These are phyloP conservation scores for Smutsia gigantea DNA, from an alignment of 2,797 vertebrate species.

Conservation along the genomic window DNA sequence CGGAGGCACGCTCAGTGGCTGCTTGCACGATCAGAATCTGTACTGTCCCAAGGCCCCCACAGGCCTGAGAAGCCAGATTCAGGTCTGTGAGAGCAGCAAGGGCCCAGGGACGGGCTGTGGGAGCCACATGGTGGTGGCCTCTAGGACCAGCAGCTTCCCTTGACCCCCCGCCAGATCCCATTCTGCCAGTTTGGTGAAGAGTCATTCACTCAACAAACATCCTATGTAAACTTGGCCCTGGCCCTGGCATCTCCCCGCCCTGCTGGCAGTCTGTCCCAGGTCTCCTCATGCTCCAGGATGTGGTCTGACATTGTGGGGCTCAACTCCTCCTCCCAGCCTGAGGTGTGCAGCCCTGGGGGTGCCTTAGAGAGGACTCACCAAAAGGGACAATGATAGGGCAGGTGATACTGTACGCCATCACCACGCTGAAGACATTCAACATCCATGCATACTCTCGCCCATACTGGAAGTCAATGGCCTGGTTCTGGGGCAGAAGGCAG, in stretches of 20 bases:
- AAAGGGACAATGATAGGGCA: constrained; percentile 98
- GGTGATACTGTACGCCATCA: constrained; percentile 97
- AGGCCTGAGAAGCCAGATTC: not conserved
- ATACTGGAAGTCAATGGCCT: constrained; percentile 97
- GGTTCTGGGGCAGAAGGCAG: constrained; percentile 87
- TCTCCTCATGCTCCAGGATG: not conserved
- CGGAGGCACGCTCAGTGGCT: rapidly evolving
- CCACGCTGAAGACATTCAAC: constrained; percentile 96
- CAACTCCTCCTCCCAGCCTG: not conserved
- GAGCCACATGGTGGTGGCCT: rapidly evolving
- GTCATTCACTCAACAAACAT: not conserved
- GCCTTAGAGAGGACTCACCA: constrained; percentile 88
- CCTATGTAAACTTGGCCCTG: too few species aligned
- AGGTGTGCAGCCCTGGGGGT: not conserved
- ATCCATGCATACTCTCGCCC: constrained; percentile 98
- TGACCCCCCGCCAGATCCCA: not conserved
- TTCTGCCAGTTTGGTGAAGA: not conserved
- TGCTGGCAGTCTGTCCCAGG: not conserved
- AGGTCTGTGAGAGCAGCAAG: not conserved
- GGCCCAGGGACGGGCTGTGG: not conserved
- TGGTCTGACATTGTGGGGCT: not conserved
- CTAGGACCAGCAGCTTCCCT: not conserved
- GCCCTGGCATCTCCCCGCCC: not conserved
- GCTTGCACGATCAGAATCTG: rapidly evolving
- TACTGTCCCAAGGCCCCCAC: not conserved